Evolutionary conservation across 37 sponge, comb jelly and placozoan genomes (phyloP).

Genomic region (Lycopodina hypogea): DNA sequence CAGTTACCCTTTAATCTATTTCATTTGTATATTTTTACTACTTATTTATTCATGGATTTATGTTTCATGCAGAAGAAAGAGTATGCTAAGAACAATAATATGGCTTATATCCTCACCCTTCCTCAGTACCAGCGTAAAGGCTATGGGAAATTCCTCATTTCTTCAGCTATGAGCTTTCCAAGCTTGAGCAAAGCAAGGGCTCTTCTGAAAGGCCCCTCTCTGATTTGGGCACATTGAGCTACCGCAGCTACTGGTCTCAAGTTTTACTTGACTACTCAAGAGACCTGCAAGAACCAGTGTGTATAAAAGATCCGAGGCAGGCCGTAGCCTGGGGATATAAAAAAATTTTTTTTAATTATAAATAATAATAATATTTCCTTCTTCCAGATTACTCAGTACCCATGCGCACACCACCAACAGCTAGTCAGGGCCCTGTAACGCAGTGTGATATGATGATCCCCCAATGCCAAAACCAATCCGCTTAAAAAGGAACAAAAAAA

Average conservation of each 20-base stretch:
- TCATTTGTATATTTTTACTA: neutral
- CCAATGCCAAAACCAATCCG: too few species aligned
- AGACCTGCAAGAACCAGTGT: conserved; percentile 74
- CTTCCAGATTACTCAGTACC: too few species aligned
- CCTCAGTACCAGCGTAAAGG: conserved; percentile 97
- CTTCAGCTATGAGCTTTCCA: conserved; percentile 92
- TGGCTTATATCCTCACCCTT: conserved; percentile 87
- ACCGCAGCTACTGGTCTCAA: conserved; percentile 96
- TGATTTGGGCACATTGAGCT: conserved; percentile 97
- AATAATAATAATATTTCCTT: too few species aligned
- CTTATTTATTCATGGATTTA: neutral
- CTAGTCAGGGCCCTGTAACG: too few species aligned
- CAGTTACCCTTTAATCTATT: too few species aligned
- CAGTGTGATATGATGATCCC: too few species aligned
- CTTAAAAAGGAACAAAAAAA: too few species aligned
- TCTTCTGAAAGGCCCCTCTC: conserved; percentile 95
- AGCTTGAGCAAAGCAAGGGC: conserved; percentile 84
- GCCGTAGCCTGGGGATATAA: too few species aligned
- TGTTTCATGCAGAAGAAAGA: conserved; percentile 72
- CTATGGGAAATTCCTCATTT: conserved; percentile 97
- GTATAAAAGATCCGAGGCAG: conserved; percentile 84
- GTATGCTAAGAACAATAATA: conserved; percentile 82
- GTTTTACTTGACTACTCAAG: conserved; percentile 74
- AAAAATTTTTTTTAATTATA: too few species aligned
- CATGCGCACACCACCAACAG: too few species aligned